phyloP scores from a whole-genome alignment of 2,888 invertebrate species.

The Cylindroiulus punctatus region DNA sequence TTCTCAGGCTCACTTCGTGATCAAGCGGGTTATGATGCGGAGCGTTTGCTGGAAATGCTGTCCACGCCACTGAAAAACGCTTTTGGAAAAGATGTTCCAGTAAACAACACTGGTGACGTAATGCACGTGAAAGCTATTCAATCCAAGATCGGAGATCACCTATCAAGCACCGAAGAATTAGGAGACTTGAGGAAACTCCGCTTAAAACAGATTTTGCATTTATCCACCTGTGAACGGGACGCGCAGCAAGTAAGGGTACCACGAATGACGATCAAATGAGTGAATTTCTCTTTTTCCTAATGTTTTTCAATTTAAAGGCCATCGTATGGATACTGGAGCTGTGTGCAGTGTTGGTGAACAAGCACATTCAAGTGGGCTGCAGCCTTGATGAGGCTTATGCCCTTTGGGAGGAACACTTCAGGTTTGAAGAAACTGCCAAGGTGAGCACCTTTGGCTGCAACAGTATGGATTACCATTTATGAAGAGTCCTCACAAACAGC shows the following conservation, averaged over 20 bases:
- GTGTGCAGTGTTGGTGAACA: conserved; percentile 75
- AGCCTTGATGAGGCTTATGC: conserved; percentile 77
- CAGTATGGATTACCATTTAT: not conserved
- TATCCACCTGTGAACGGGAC: conserved; percentile 80
- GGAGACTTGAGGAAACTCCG: conserved; percentile 80
- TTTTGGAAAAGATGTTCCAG: conserved; percentile 73
- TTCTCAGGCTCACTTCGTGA: not conserved
- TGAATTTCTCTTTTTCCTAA: too few relatives aligned
- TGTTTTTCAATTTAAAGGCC: conserved; percentile 67
- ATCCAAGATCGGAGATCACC: conserved; percentile 76
- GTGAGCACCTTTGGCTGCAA: conserved; percentile 67
- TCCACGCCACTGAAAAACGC: conserved; percentile 77
- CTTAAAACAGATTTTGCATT: conserved; percentile 79
- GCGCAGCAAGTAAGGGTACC: conserved; percentile 71
- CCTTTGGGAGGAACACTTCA: conserved; percentile 79
- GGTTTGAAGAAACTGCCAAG: conserved; percentile 81
- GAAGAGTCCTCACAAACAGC: not conserved
- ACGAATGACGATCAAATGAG: not conserved
- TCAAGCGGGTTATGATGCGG: conserved; percentile 54
- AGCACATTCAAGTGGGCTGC: conserved; percentile 79
- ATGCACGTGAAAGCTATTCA: conserved; percentile 77
- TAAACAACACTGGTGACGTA: conserved; percentile 77
- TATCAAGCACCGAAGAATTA: conserved; percentile 75
- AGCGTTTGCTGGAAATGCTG: conserved; percentile 55
- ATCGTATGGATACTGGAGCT: conserved; percentile 81